phyloP scores from a whole-genome alignment of 2,888 invertebrate genomes.

The Scaptomyza polygonia region DNA sequence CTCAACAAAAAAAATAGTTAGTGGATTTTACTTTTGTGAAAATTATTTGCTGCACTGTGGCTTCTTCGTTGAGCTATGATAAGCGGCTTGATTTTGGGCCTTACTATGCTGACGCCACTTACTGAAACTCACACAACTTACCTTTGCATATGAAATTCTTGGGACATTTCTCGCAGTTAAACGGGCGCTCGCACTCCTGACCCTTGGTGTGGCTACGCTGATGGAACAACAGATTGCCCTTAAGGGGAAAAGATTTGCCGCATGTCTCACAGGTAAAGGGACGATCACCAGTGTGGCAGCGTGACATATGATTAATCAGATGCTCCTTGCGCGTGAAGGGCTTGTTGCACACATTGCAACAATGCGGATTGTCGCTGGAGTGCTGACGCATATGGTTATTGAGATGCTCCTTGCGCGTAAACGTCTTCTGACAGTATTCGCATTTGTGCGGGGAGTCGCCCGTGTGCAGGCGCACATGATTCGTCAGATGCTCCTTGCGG shows the following conservation, averaged over 20 bases:
- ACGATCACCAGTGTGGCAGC: constrained; percentile 89
- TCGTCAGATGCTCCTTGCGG: constrained; percentile 93
- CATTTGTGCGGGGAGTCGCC: constrained; percentile 94
- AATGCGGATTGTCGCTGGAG: constrained; percentile 94
- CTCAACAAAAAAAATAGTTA: no score
- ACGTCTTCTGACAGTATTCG: constrained; percentile 93
- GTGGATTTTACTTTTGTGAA: no score
- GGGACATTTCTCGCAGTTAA: constrained; percentile 92
- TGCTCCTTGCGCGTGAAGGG: constrained; percentile 94
- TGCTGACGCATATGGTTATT: constrained; percentile 94
- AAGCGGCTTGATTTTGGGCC: constrained; percentile 23
- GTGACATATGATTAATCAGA: constrained; percentile 92
- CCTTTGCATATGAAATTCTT: constrained; percentile 96
- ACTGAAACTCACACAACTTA: constrained; percentile 55
- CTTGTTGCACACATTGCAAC: constrained; percentile 93
- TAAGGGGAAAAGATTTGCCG: constrained; percentile 93
- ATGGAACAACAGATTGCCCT: constrained; percentile 93
- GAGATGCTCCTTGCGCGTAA: constrained; percentile 93
- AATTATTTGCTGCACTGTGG: constrained; percentile 24
- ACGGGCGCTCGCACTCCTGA: constrained; percentile 88
- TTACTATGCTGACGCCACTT: constrained; percentile 71
- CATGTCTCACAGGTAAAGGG: constrained; percentile 94
- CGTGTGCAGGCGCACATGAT: constrained; percentile 92
- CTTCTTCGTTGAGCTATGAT: background rate
- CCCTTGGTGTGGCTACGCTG: constrained; percentile 93